phyloP scores from a whole-genome alignment of 2,113 vertebrate species.

The Archilochus colubris region DNA sequence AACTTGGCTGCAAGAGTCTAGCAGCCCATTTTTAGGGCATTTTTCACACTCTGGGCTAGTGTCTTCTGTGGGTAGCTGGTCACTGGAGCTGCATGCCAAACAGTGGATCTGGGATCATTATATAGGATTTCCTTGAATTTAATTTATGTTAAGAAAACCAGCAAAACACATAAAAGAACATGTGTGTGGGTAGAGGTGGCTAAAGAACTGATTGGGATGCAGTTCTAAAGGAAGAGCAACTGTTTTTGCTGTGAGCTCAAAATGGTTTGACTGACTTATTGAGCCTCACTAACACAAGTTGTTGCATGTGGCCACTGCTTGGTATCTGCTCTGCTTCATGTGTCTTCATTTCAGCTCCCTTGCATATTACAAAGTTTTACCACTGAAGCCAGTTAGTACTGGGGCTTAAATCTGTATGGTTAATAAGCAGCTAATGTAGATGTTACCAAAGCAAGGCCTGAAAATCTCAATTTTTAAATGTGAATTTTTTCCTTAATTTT shows the following conservation, averaged over 20 bases:
- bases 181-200: background rate
- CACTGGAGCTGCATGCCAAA: background rate
- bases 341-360: background rate
- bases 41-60: background rate
- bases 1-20: background rate
- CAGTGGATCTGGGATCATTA: background rate
- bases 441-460: background rate
- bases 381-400: background rate
- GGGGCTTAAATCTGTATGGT: background rate
- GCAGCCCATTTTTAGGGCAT: background rate
- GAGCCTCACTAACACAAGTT: background rate
- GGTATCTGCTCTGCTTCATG: background rate
- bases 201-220: background rate
- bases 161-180: no score
- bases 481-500: background rate
- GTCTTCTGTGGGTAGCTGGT: background rate
- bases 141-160: background rate
- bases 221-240: background rate
- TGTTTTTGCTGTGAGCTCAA: background rate
- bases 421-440: background rate
- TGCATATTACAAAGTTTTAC: background rate
- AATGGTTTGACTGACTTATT: background rate
- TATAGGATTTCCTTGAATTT: background rate
- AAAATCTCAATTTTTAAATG: background rate
- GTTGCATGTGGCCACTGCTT: background rate